A percentile compares a stretch with the other conserved stretches of the same genome.
Evolutionary conservation across 2,888 invertebrate genomes (phyloP).

Genomic region (Protodeltote pygarga): DNA sequence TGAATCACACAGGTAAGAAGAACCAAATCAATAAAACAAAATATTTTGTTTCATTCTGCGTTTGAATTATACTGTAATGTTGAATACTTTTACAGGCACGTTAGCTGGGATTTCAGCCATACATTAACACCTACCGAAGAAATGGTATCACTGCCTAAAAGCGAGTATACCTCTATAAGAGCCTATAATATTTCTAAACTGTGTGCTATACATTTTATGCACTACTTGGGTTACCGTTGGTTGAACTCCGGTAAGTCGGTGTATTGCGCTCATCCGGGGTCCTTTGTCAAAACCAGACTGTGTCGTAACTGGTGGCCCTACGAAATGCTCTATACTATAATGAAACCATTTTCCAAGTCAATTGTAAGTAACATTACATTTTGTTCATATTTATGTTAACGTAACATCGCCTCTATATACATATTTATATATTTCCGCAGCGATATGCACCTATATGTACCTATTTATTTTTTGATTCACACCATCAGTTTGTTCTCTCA

Average conservation of each 20-base stretch:
- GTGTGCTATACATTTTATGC: conserved; percentile 91
- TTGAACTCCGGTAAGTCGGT: conserved; percentile 89
- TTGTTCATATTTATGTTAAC: no score
- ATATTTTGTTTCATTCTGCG: not conserved
- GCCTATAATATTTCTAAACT: conserved; percentile 97
- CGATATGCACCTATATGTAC: no score
- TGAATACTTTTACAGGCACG: conserved; percentile 59
- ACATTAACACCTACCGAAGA: conserved; percentile 79
- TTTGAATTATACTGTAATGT: no score
- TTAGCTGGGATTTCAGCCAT: conserved; percentile 65
- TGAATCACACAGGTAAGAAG: conserved; percentile 92
- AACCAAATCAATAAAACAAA: not conserved
- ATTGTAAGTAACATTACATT: conserved; percentile 92
- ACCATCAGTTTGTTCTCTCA: no score
- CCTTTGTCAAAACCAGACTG: conserved; percentile 93
- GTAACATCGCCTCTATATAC: no score
- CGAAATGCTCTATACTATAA: conserved; percentile 90
- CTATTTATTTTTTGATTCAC: no score
- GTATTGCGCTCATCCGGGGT: conserved; percentile 96
- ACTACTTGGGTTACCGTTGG: conserved; percentile 89
- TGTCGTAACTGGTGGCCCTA: conserved; percentile 95
- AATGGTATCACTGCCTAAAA: conserved; percentile 89
- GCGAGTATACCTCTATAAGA: conserved; percentile 92
- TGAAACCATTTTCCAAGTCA: conserved; percentile 96
- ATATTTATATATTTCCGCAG: no score